A percentile compares a stretch with the other conserved stretches of the same genome.
Evolutionary conservation across 2,888 invertebrate genomes (phyloP).

Genomic region (Syrista parreyssii): DNA sequence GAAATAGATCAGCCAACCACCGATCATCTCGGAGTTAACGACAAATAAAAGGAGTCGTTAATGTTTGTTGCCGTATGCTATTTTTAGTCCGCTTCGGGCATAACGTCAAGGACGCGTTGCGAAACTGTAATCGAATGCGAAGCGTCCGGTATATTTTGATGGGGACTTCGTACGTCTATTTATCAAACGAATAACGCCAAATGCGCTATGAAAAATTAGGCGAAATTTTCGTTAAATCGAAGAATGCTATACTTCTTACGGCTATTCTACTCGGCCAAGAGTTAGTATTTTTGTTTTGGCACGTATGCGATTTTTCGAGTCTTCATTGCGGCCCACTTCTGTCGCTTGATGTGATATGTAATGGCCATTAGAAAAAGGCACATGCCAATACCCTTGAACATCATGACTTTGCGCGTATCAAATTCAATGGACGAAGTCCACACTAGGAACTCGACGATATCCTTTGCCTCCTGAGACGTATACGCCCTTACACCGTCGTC

Average conservation of each 20-base stretch:
- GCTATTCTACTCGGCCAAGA: background rate
- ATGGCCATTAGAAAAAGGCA: constrained; percentile 73
- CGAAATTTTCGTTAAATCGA: background rate
- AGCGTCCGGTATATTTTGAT: background rate
- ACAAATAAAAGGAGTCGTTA: constrained; percentile 50
- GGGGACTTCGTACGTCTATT: background rate
- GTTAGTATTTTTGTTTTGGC: constrained; percentile 64
- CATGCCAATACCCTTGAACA: constrained; percentile 79
- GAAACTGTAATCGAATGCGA: constrained; percentile 33
- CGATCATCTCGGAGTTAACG: constrained; percentile 54
- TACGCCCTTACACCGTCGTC: constrained; percentile 91
- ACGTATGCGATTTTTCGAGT: constrained; percentile 83
- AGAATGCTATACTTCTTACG: background rate
- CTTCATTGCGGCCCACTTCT: constrained; percentile 85
- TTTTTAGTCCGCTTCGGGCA: constrained; percentile 48
- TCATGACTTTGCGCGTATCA: constrained; percentile 85
- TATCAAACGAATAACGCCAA: background rate
- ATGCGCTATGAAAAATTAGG: background rate
- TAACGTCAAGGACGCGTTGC: constrained; percentile 59
- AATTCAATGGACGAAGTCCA: constrained; percentile 94
- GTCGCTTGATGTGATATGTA: constrained; percentile 81
- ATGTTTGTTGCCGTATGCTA: constrained; percentile 50
- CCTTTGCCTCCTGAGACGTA: constrained; percentile 95
- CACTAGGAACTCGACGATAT: constrained; percentile 90
- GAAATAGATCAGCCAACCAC: constrained; percentile 50